Evolutionary conservation across 2,113 vertebrate species (phyloP).

Genomic region (Butorides virescens): DNA sequence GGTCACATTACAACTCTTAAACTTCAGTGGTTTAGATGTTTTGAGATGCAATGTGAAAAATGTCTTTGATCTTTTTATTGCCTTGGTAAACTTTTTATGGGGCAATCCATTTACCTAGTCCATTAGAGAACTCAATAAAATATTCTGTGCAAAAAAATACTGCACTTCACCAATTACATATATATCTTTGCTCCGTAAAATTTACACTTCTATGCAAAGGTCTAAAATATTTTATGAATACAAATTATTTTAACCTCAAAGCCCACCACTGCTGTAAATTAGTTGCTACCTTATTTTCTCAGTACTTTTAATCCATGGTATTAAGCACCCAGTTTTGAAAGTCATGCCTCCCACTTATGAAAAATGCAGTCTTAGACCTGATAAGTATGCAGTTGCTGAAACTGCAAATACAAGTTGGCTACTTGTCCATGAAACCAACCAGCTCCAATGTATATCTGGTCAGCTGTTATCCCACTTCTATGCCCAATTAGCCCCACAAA

Average conservation of each 20-base stretch:
- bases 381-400: neutral
- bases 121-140: constrained; percentile 51
- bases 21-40: constrained; percentile 50
- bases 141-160: constrained; percentile 30
- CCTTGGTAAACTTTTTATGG: constrained; percentile 58
- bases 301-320: neutral
- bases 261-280: neutral
- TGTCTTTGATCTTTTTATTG: constrained; percentile 68
- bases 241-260: neutral
- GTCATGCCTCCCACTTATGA: neutral
- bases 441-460: neutral
- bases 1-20: constrained; percentile 48
- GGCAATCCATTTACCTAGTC: constrained; percentile 41
- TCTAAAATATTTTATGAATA: constrained; percentile 16
- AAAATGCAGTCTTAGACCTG: neutral
- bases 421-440: neutral
- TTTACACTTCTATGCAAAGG: neutral
- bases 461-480: neutral
- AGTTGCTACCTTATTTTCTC: neutral
- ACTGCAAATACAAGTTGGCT: neutral
- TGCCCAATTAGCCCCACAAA: neutral
- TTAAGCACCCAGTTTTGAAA: neutral
- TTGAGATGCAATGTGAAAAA: constrained; percentile 59
- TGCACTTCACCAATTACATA: neutral
- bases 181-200: constrained; percentile 23